phyloP scores from a whole-genome alignment of 2,113 vertebrate genomes.

The Collichthys lucidus region DNA sequence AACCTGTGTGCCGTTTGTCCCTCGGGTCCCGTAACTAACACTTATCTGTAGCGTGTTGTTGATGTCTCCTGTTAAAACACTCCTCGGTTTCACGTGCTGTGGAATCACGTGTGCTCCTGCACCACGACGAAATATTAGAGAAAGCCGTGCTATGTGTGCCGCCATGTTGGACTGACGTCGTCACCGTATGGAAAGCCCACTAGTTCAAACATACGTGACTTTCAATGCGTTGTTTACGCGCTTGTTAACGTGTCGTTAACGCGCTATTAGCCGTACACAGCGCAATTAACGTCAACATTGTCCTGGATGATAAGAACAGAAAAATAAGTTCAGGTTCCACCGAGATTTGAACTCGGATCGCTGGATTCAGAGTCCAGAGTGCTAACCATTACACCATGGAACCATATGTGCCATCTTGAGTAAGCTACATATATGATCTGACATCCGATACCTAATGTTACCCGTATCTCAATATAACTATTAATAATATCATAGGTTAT shows the following conservation, averaged over 20 bases:
- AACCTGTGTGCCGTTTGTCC: constrained; percentile 56
- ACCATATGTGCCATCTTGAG: constrained; percentile 42
- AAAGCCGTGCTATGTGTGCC: constrained; percentile 34
- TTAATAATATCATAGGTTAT: too few relatives aligned
- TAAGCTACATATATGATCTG: too few relatives aligned
- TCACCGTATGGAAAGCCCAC: too few relatives aligned
- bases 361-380: constrained; percentile 90
- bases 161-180: constrained; percentile 78
- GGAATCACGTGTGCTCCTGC: not conserved
- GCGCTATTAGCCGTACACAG: not conserved
- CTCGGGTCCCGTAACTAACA: constrained; percentile 24
- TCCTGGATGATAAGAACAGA: too few relatives aligned
- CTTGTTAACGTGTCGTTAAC: too few relatives aligned
- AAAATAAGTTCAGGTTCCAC: constrained; percentile 69
- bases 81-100: not conserved
- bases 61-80: not conserved
- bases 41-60: not conserved
- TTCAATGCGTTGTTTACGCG: too few relatives aligned
- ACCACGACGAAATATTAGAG: constrained; percentile 30
- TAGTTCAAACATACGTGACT: too few relatives aligned
- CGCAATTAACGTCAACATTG: not conserved
- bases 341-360: constrained; percentile 87
- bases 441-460: too few relatives aligned
- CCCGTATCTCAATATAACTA: too few relatives aligned
- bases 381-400: constrained; percentile 90